Conservation (phyloP, 1,140 invertebrate genomes). For the Aphelenchoides avenae region DNA sequence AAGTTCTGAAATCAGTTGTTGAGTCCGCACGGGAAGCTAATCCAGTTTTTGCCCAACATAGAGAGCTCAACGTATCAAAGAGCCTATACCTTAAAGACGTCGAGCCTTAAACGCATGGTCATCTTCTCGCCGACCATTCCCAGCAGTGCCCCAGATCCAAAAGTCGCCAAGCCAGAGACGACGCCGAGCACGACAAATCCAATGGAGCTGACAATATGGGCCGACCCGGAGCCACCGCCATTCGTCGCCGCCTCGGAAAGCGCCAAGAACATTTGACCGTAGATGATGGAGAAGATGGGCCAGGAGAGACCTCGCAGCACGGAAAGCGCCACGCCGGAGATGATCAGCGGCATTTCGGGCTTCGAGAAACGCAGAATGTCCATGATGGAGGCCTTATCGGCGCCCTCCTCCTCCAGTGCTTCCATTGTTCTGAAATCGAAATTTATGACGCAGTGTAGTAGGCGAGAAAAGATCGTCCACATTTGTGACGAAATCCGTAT, state of each 20-base stretch:
- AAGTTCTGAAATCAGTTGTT: conserved; percentile 52
- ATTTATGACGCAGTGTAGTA: too few relatives aligned
- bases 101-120: conserved; percentile 24
- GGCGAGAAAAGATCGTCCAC: too few relatives aligned
- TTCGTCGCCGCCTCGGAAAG: conserved; percentile 20
- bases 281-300: conserved; percentile 56
- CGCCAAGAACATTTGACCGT: conserved; percentile 47
- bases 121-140: conserved; percentile 47
- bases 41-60: too few relatives aligned
- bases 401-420: conserved; percentile 46
- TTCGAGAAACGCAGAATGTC: conserved; percentile 47
- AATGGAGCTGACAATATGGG: conserved; percentile 16
- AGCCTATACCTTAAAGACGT: conserved; percentile 19
- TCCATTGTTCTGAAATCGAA: conserved; percentile 23
- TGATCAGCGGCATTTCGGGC: conserved; percentile 30
- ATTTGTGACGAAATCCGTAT: too few relatives aligned
- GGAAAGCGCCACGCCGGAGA: conserved; percentile 10
- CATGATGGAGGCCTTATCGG: conserved; percentile 29
- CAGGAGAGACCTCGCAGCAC: conserved; percentile 44
- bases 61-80: too few relatives aligned
- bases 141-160: conserved; percentile 42
- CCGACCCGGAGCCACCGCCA: background rate
- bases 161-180: conserved; percentile 30
- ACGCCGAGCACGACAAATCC: conserved; percentile 38
- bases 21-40: background rate